Percentiles rank a stretch among this genome's conserved stretches.
Evolutionary conservation across 2,797 vertebrate species (phyloP).

Genomic region (Agapornis canus): DNA sequence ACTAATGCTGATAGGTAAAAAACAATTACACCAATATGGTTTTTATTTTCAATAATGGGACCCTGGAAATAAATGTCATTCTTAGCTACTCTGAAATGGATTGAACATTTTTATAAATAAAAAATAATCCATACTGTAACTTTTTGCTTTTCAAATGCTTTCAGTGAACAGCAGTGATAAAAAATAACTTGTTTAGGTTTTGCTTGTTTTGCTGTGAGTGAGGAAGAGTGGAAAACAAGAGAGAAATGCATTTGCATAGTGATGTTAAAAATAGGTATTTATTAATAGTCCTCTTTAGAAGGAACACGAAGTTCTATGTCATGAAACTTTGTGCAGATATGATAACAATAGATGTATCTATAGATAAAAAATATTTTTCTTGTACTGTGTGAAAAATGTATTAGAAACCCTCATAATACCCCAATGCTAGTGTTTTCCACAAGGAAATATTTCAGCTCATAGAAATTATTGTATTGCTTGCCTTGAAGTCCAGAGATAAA

Average conservation of each 20-base stretch:
- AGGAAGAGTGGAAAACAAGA: neutral
- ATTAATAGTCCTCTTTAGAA: neutral
- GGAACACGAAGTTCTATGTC: neutral
- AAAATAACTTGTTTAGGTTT: neutral
- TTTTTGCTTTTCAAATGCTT: neutral
- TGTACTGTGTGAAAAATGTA: neutral
- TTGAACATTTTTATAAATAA: neutral
- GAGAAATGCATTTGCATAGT: neutral
- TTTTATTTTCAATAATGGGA: neutral
- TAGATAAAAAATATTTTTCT: neutral
- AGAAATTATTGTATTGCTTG: neutral
- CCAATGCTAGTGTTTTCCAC: neutral
- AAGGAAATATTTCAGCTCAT: neutral
- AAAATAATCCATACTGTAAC: neutral
- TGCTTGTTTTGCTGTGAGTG: neutral
- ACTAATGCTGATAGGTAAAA: neutral
- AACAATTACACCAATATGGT: neutral
- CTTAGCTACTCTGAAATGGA: neutral
- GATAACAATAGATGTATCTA: neutral
- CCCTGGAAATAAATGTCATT: neutral
- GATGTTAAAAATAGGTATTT: neutral
- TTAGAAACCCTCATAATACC: neutral
- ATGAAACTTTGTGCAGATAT: neutral
- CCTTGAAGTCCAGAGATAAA: neutral
- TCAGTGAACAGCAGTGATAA: neutral